Evolutionary conservation across 2,888 invertebrate species (phyloP), one percentile per base, ranked within the genome.

Genomic region (Mimumesa dahlbomi): DNA sequence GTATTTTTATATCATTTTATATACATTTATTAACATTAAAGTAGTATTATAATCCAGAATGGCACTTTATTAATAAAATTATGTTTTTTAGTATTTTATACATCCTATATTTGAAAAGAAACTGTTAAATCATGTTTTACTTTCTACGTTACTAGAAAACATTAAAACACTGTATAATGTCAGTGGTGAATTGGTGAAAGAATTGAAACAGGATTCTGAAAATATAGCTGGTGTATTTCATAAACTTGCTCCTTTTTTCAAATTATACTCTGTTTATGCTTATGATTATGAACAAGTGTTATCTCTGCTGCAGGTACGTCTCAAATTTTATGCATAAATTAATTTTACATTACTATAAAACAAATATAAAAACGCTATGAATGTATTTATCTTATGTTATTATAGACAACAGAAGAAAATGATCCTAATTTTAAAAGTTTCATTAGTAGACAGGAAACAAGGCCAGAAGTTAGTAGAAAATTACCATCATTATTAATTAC

Each of bases 221-320:
- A 92, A 93, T 85, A 91, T 95, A 5, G 93, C 93, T 0, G 88
- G 90, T 50, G 93, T 94, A 0, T 95, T 95, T 86, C 90, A 92
- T 0, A 93, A 92, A 83, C 91, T 95, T 68, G 94, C 94, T 0
- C 95, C 95, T 2, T 95, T 93, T 85, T 93, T 95, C 54, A 95
- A 95, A 87, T 87, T 95, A 14, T 95, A 95, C 84, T 94, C 95
- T 0, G 93, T 93, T 0, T 95, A 95, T 86, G 95, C 95, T 0
- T 94, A 93, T 68, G 94, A 94, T 80, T 95, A 94, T 84, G 93
- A 93, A 73, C 91, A 92, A 66, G 92, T 93, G 0, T 86, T 94
- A 49, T 89, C 91, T 36, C 88, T 93, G 36, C 84, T 95, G 25
- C 93, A 93, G 90, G 93, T 93, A 89, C 79, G 78, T 66, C 29